Evolutionary conservation across 2,888 invertebrate genomes (phyloP), one percentile per base, ranked within the genome.

Genomic region (Petrolisthes cinctipes): DNA sequence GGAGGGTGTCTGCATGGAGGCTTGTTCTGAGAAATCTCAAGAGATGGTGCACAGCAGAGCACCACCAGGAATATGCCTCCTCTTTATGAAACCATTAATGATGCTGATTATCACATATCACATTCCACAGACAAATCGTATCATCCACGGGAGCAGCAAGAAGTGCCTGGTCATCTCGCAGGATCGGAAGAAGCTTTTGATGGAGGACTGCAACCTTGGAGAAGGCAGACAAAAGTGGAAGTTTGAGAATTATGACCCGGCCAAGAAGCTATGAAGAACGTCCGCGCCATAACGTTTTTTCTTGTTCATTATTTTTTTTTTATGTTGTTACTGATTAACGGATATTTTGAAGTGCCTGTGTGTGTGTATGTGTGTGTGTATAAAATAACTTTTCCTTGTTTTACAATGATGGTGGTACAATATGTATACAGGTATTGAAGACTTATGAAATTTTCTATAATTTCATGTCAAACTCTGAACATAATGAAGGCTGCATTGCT

Each of bases 91-190:
- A 37, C 37, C 37, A 37, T 37, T 37, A 37, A 37, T 37, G 1
- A 71, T 4, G 0, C 75, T 37, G 71, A 20, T 23, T 17, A 20
- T 73, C 23, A 37, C 37, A 66, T n/a, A 7, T 14, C 51, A 61
- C 78, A 17, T 83, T 92, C 93, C 94, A 56, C 93, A 95, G 92
- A 94, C 94, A 51, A 96, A 96, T 92, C 95, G 96, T 92, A 93
- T 98, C 91, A 95, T 95, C 91, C 98, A 98, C 93, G 97, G 97
- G 79, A 97, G 97, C 92, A 98, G 97, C 92, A 97, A 97, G 93
- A 97, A 97, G 93, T 98, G 98, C 93, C 94, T 98, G 93, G 96
- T 97, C 91, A 97, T 98, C 93, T 92, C 92, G 57, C 95, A 95
- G 91, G 95, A 95, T 92, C 96, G 96, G 93, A 96, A 95, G 91